phyloP scores from a whole-genome alignment of 2,888 invertebrate genomes.

The Tetranychus truncatus region DNA sequence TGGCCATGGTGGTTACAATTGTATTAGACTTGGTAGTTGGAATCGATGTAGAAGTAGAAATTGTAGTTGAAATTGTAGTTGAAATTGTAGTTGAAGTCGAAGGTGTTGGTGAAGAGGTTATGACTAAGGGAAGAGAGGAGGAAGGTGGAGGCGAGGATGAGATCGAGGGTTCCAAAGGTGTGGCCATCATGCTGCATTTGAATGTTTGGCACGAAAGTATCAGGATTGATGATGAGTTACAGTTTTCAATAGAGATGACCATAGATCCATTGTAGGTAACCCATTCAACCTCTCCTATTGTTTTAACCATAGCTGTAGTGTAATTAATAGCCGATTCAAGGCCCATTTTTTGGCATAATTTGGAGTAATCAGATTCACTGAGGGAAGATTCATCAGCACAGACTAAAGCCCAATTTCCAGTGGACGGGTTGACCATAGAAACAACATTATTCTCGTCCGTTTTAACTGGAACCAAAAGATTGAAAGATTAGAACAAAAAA shows the following conservation, averaged over 20 bases:
- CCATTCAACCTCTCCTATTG: neutral
- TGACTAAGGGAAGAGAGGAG: neutral
- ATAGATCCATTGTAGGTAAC: neutral
- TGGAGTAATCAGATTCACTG: neutral
- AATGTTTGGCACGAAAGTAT: conserved; percentile 7
- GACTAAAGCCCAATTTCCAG: conserved; percentile 22
- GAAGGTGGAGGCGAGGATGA: neutral
- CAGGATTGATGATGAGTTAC: conserved; percentile 3
- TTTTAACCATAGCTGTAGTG: neutral
- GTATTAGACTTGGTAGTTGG: neutral
- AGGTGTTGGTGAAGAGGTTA: neutral
- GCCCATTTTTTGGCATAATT: conserved; percentile 4
- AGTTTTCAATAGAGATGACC: neutral
- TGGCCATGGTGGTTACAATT: neutral
- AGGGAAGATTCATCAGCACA: neutral
- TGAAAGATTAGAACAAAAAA: neutral
- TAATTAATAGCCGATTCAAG: neutral
- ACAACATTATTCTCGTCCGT: conserved; percentile 24
- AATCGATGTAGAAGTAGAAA: neutral
- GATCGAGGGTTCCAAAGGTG: neutral
- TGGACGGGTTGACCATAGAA: conserved; percentile 22
- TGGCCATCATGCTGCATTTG: conserved; percentile 3
- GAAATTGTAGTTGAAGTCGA: neutral
- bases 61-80: neutral
- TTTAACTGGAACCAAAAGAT: conserved; percentile 16